These are phyloP conservation scores for Galemys pyrenaicus DNA, from an alignment of 2,113 vertebrate genomes.

Conservation along the genomic window DNA sequence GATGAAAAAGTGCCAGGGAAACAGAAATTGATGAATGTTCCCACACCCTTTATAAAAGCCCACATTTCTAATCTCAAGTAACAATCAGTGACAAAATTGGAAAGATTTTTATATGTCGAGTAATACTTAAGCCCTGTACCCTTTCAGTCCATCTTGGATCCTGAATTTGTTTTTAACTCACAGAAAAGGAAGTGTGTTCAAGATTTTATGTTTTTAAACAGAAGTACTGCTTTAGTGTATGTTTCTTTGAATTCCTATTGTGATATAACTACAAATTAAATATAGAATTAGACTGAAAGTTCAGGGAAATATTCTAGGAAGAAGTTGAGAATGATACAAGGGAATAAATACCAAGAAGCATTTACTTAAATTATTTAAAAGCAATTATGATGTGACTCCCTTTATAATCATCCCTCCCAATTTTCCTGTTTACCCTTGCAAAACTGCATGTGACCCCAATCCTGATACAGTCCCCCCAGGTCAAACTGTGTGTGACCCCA, in stretches of 20 bases:
- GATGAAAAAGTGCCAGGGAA: background rate
- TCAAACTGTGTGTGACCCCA: background rate
- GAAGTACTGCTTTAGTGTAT: background rate
- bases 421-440: background rate
- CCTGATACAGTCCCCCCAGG: too few species aligned
- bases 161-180: background rate
- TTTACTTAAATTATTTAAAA: background rate
- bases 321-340: background rate
- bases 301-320: background rate
- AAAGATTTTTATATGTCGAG: background rate
- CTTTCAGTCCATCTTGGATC: background rate
- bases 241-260: background rate
- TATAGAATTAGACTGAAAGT: background rate
- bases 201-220: background rate
- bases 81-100: background rate
- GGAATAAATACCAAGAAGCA: background rate
- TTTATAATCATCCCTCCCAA: background rate
- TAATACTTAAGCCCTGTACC: background rate
- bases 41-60: background rate
- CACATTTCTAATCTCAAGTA: background rate
- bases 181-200: background rate
- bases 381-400: background rate
- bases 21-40: background rate
- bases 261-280: background rate
- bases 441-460: too few species aligned